Percentiles rank a stretch among this genome's conserved stretches.
phyloP scores from a whole-genome alignment of 2,797 vertebrate species.

The Pygocentrus nattereri region DNA sequence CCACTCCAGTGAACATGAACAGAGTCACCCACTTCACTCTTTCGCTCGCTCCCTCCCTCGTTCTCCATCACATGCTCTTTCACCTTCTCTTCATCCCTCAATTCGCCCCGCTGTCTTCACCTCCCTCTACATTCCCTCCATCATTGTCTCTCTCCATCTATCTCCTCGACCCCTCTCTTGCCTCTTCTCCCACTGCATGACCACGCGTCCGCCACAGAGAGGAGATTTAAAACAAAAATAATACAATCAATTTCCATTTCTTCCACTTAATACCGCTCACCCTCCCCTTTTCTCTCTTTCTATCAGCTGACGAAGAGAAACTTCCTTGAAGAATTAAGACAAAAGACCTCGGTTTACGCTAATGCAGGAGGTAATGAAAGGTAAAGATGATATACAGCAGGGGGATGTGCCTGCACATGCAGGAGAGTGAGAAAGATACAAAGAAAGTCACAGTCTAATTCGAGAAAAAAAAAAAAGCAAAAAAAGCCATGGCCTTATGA shows the following conservation, averaged over 20 bases:
- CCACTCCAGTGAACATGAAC: constrained; percentile 79
- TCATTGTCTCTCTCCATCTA: constrained; percentile 65
- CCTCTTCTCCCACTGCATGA: constrained; percentile 39
- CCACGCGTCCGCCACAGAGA: constrained; percentile 63
- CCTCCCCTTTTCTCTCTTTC: constrained; percentile 64
- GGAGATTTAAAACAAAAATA: constrained; percentile 78
- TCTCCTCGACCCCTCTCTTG: constrained; percentile 50
- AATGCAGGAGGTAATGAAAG: constrained; percentile 85
- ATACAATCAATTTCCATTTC: constrained; percentile 77
- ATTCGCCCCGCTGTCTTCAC: constrained; percentile 60
- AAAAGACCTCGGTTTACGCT: constrained; percentile 78
- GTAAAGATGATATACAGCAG: constrained; percentile 61
- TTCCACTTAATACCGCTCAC: constrained; percentile 42
- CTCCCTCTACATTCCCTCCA: constrained; percentile 56
- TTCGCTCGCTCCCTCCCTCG: constrained; percentile 41
- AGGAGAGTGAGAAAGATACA: constrained; percentile 9
- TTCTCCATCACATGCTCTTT: constrained; percentile 53
- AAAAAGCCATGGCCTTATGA: neutral
- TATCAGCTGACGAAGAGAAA: constrained; percentile 77
- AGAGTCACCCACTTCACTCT: constrained; percentile 57
- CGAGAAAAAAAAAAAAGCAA: too few relatives aligned
- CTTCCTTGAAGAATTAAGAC: constrained; percentile 77
- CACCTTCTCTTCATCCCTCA: constrained; percentile 55
- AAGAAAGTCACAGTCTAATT: constrained; percentile 44
- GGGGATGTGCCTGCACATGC: neutral